These are phyloP conservation scores for Folsomia candida DNA, from an alignment of 2,888 invertebrate species.

Conservation along the genomic window DNA sequence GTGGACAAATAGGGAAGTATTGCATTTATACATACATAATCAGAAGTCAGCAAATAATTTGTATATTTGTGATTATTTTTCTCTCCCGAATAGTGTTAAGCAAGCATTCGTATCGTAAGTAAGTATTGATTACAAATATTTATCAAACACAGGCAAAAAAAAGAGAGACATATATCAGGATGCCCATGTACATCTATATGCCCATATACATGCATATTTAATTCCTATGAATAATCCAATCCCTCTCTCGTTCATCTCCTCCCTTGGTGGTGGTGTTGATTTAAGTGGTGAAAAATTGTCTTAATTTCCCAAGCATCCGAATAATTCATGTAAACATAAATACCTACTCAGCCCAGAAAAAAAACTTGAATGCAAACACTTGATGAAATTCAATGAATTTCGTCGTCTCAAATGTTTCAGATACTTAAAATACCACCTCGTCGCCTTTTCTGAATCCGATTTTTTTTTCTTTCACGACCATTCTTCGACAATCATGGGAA, in stretches of 20 bases:
- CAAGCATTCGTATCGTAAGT: no score
- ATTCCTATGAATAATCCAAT: no score
- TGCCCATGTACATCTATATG: no score
- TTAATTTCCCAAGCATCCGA: constrained; percentile 7
- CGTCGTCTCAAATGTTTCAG: background rate
- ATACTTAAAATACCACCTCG: background rate
- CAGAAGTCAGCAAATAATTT: no score
- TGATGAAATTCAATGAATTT: background rate
- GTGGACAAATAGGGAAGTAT: no score
- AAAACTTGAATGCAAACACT: background rate
- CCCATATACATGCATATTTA: no score
- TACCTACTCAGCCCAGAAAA: background rate
- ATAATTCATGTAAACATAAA: constrained; percentile 13
- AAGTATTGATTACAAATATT: no score
- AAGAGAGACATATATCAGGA: no score
- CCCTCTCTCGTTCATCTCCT: background rate
- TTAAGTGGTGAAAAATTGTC: background rate
- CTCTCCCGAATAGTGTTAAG: no score
- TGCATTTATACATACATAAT: no score
- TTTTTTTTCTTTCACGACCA: background rate
- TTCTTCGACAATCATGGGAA: background rate
- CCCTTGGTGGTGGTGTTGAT: background rate
- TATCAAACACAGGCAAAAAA: no score
- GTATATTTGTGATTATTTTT: no score
- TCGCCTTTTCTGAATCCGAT: background rate